Base-by-base conservation (phyloP, 37 sponge, comb jelly and placozoan species). In the Geodia barretti region DNA sequence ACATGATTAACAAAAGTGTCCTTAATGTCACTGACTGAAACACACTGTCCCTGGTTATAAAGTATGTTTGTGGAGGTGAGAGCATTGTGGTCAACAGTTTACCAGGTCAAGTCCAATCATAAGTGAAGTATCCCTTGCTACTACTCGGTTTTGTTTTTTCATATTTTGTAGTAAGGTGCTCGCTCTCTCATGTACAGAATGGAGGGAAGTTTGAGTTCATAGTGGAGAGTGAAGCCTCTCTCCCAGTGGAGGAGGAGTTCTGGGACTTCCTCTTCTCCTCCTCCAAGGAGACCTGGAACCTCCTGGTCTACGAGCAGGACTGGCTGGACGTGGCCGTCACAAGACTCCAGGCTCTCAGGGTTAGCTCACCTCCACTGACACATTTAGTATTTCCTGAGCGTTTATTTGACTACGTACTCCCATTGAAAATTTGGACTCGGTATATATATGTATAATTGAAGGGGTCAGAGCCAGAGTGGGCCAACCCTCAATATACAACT, bases 301-400 rank as follows among this genome's bases (percentile, higher is more conserved):
- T 93, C 30, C 63, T 84, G 31, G 87, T 85, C 34, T 93, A 93
- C 54, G 94, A 93, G 66, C 94, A 93, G 39, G 94, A 93, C 89
- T 93, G 94, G 90, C 76, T 93, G 41, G 73, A 58, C 26, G 33
- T 32, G 23, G 39, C 73, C 29, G 25, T 69, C 41, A n/a, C 23
- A 4, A 41, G 21, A 1, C 33, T 43, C 3, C 66, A 75, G 1
- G 83, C 70, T 40, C 41, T 82, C 42, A 60, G 58, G 72, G 80
- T 81, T 19, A 40, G 82, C 21, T 2, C 1, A 1, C 36, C 9
- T 19, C 19, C 5, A 7, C 19, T 70, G 36, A 37, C 71, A 70
- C 4, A 39, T 30, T 9, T 29, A 30, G 7, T 11, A 35, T 14
- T 29, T 70, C 8, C 8, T 14, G 71, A 9, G 9, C n/a, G n/a